A percentile compares a stretch with the other conserved stretches of the same genome.
Evolutionary conservation across 2,797 vertebrate genomes (phyloP).

Genomic region (Liparis tanakae): DNA sequence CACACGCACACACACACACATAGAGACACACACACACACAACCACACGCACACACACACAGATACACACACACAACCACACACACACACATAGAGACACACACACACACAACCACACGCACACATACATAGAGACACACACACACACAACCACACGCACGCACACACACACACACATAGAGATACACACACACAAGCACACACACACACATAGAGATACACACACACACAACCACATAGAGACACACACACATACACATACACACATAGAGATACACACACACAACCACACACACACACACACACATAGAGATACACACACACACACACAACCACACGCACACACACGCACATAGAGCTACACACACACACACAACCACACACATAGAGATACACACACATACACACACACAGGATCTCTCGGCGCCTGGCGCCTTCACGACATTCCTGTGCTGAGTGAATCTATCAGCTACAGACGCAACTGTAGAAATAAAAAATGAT

Average conservation of each 20-base stretch:
- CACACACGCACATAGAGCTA: no score
- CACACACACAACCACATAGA: not conserved
- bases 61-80: not conserved
- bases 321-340: no score
- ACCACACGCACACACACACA: not conserved
- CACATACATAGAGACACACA: not conserved
- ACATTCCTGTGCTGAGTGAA: conserved; percentile 19
- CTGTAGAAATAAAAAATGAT: no score
- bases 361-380: not conserved
- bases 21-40: no score
- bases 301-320: not conserved
- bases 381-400: no score
- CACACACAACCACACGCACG: not conserved
- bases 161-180: no score
- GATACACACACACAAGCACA: no score
- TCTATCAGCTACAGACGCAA: not conserved
- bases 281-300: not conserved
- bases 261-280: no score
- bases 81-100: no score
- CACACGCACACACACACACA: no score
- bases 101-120: no score
- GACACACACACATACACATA: no score
- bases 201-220: not conserved
- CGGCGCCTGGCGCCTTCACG: not conserved
- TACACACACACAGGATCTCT: not conserved